Evolutionary conservation across 2,888 invertebrate species (phyloP).

Genomic region (Arctia plantaginis): DNA sequence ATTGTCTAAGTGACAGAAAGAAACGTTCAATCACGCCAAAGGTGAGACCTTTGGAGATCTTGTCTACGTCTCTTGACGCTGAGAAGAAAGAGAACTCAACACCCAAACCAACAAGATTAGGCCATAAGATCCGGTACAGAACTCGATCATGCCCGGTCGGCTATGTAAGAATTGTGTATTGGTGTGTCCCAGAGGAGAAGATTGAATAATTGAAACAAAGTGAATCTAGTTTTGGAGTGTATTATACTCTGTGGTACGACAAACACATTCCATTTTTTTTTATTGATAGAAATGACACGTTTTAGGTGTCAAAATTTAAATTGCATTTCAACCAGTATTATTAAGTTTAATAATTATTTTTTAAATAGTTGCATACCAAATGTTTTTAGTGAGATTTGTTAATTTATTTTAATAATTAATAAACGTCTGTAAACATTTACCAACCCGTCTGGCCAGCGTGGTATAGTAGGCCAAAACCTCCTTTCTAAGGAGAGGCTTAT

Average conservation of each 20-base stretch:
- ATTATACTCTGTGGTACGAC: neutral
- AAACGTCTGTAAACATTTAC: neutral
- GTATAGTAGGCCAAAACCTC: too few species aligned
- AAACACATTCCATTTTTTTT: neutral
- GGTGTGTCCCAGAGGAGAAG: conserved; percentile 25
- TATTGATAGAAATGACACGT: conserved; percentile 28
- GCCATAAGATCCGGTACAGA: neutral
- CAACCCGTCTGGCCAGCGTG: too few species aligned
- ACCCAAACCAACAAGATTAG: neutral
- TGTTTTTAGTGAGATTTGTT: conserved; percentile 4
- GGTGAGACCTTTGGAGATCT: neutral
- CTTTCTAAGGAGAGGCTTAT: too few species aligned
- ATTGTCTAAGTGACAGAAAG: conserved; percentile 47
- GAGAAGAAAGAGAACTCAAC: neutral
- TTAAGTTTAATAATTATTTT: conserved; percentile 5
- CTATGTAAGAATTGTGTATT: conserved; percentile 17
- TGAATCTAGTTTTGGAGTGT: neutral
- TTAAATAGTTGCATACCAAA: neutral
- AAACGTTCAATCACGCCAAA: conserved; percentile 37
- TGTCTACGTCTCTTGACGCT: neutral
- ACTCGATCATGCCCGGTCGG: conserved; percentile 14
- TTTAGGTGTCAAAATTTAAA: conserved; percentile 18
- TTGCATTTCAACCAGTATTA: conserved; percentile 10
- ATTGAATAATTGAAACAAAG: conserved; percentile 6
- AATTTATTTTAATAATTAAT: conserved; percentile 7